Base-by-base conservation (phyloP, 2,888 invertebrate species). In the Nezara viridula region DNA sequence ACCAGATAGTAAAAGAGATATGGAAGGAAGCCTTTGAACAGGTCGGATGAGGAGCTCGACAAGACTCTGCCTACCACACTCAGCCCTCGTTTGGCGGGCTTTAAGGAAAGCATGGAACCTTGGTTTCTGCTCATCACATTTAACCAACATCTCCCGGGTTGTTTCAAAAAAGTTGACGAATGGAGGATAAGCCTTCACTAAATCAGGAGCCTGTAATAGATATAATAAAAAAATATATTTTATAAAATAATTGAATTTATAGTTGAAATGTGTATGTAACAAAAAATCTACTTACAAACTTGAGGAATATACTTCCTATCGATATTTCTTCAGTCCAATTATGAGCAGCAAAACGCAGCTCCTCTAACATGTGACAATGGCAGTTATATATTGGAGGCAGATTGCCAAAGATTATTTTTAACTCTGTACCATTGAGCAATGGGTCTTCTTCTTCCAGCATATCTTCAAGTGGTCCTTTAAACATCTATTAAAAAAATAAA, bases 161-260 rank as follows among this genome's bases (percentile, higher is more conserved):
- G 98, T 97, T 93, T 99, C 99, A 93, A 98, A 99, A 94, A 97
- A 99, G 94, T 99, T 99, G 89, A 99, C 97, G 94, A 98, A 99
- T 37, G 98, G 98, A 90, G 99, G 99, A 94, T 99, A 99, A 1
- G 98, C 97, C 93, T 97, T 98, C 91, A 97, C 95, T 92, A 99
- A 94, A 92, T 97, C 98, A 89, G 96, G 96, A 89, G 97, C 96
- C 94, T 94, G 92, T 21, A 92, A 90, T 89, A 90, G 47, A 24
- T 47, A 19, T 37, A 37, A 32, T 16, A 14, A 32, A 66, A 66
- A 21, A 1, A 32, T 37, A 21, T 6, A 19, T 73, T 37, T 73
- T 73, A 16, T 73, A 2, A 73, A 73, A 73, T 88, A 89, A 89
- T 88, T 77, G 19, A 88, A 52, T 37, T 50, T 44, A 55, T 12